Evolutionary conservation across 1,140 invertebrate genomes (phyloP).

Genomic region (Ips nitidus): DNA sequence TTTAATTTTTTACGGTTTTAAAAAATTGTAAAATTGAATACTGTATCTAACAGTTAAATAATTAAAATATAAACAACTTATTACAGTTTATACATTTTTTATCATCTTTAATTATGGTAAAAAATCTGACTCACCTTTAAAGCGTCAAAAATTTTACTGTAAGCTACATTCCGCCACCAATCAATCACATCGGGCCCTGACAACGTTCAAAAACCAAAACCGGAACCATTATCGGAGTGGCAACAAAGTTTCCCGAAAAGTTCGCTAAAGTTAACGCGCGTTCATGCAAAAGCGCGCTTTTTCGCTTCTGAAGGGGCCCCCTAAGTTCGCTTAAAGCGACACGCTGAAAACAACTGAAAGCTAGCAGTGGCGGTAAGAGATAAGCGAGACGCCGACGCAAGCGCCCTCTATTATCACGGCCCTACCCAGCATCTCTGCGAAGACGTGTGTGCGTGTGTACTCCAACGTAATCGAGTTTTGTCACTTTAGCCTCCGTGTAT

Average conservation of each 20-base stretch:
- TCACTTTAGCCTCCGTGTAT: not conserved
- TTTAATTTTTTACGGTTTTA: too few relatives aligned
- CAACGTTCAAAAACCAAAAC: too few relatives aligned
- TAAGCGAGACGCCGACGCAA: slow-evolving; percentile 37
- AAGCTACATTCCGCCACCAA: too few relatives aligned
- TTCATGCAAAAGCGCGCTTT: not conserved
- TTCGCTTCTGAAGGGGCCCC: slow-evolving; percentile 9
- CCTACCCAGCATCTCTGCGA: slow-evolving; percentile 39
- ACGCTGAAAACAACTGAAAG: slow-evolving; percentile 41
- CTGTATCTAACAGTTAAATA: too few relatives aligned
- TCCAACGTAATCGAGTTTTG: slow-evolving; percentile 27
- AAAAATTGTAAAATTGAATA: too few relatives aligned
- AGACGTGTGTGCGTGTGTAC: slow-evolving; percentile 12
- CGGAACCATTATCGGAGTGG: too few relatives aligned
- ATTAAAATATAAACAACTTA: too few relatives aligned
- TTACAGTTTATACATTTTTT: too few relatives aligned
- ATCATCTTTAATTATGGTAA: too few relatives aligned
- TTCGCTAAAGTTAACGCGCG: slow-evolving; percentile 26
- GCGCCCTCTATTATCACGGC: slow-evolving; percentile 29
- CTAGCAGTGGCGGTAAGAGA: slow-evolving; percentile 36
- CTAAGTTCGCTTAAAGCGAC: slow-evolving; percentile 25
- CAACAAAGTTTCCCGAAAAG: slow-evolving; percentile 18
- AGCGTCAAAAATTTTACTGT: too few relatives aligned
- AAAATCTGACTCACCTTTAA: too few relatives aligned
- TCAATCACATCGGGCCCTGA: too few relatives aligned